phyloP scores from a whole-genome alignment of 2,797 vertebrate species.

The Phalloptychus januarius region DNA sequence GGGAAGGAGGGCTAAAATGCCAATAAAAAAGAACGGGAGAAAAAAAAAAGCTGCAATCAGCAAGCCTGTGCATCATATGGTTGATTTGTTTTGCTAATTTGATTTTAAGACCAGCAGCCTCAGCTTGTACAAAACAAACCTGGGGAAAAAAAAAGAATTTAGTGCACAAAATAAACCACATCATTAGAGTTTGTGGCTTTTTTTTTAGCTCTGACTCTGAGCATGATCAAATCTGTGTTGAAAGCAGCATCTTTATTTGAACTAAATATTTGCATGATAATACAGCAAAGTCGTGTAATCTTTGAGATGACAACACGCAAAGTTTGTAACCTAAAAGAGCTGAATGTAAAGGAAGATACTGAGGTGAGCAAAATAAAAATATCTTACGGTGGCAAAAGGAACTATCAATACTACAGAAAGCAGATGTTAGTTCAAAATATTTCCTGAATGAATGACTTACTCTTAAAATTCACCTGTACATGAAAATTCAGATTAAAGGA shows the following conservation, averaged over 20 bases:
- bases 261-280: slow-evolving; percentile 45
- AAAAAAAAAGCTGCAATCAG: slow-evolving; percentile 64
- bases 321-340: neutral
- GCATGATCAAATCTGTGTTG: slow-evolving; percentile 50
- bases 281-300: neutral
- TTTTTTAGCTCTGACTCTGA: slow-evolving; percentile 31
- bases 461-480: too few relatives aligned
- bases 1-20: slow-evolving; percentile 68
- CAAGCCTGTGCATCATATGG: slow-evolving; percentile 80
- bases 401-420: neutral
- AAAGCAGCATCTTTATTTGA: slow-evolving; percentile 34
- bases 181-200: slow-evolving; percentile 41
- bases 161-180: slow-evolving; percentile 49
- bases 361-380: neutral
- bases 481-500: too few relatives aligned
- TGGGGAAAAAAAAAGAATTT: slow-evolving; percentile 45
- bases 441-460: too few relatives aligned
- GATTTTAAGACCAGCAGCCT: slow-evolving; percentile 79
- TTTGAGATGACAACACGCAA: neutral
- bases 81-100: slow-evolving; percentile 86
- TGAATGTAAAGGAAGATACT: neutral
- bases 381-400: neutral
- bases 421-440: too few relatives aligned
- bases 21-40: slow-evolving; percentile 67
- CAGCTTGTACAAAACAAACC: slow-evolving; percentile 62